These are phyloP conservation scores for Pogona vitticeps DNA, from an alignment of 2,113 vertebrate species.

Conservation along the genomic window DNA sequence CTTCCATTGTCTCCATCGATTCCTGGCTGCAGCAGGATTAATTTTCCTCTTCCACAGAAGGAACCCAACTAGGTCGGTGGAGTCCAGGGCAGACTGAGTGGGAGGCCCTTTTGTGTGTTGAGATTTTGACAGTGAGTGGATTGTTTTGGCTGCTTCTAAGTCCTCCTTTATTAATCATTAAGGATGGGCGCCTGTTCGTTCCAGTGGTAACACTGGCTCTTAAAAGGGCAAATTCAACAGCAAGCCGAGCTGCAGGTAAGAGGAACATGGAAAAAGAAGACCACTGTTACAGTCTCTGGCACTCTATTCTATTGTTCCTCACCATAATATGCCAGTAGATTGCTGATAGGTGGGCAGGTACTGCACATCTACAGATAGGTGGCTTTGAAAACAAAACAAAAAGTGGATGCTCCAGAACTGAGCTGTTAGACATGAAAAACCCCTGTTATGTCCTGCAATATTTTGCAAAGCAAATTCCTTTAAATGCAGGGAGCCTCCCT, in stretches of 20 bases:
- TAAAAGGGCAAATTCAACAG: conserved; percentile 18
- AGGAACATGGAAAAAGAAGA: background rate
- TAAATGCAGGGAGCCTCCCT: background rate
- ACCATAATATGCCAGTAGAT: background rate
- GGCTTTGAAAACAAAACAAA: background rate
- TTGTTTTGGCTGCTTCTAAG: conserved; percentile 5
- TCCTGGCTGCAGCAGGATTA: conserved; percentile 19
- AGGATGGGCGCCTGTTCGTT: background rate
- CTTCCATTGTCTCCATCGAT: background rate
- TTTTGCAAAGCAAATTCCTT: background rate
- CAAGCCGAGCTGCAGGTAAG: background rate
- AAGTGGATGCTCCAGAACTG: background rate
- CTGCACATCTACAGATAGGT: background rate
- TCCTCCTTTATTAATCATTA: background rate
- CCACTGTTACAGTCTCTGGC: too few species aligned
- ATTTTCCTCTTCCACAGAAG: conserved; percentile 14
- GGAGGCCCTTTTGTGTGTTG: conserved; percentile 22
- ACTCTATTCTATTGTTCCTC: background rate
- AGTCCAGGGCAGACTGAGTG: conserved; percentile 8
- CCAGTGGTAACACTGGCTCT: background rate
- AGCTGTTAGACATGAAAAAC: background rate
- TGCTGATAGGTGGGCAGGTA: background rate
- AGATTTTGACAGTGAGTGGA: conserved; percentile 6
- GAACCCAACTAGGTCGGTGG: background rate
- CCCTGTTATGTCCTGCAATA: background rate